Conservation (phyloP, 2,888 invertebrate species). For the Eumerus sabulonum region DNA sequence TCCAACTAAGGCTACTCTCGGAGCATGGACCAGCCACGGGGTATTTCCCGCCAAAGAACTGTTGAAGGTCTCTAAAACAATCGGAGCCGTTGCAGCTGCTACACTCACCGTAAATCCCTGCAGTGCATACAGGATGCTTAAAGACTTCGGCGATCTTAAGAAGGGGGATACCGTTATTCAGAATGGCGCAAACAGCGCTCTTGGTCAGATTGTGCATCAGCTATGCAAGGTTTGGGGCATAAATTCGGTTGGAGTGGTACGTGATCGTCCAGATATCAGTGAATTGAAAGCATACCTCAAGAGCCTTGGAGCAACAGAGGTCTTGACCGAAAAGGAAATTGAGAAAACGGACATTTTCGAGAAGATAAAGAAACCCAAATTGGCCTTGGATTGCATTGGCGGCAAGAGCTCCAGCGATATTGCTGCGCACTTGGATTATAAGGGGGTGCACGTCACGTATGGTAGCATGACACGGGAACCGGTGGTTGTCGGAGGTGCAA, state of each 20-base stretch:
- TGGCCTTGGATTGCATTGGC: slow-evolving; percentile 96
- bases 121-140: slow-evolving; percentile 97
- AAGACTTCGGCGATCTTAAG: slow-evolving; percentile 88
- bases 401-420: slow-evolving; percentile 93
- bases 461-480: slow-evolving; percentile 97
- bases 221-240: slow-evolving; percentile 88
- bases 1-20: slow-evolving; percentile 86
- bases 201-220: slow-evolving; percentile 96
- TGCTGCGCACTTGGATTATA: slow-evolving; percentile 84
- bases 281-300: slow-evolving; percentile 84
- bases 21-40: slow-evolving; percentile 92
- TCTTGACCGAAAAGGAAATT: slow-evolving; percentile 91
- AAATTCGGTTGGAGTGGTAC: slow-evolving; percentile 91
- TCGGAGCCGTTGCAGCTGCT: slow-evolving; percentile 89
- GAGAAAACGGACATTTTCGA: slow-evolving; percentile 83
- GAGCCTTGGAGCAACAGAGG: slow-evolving; percentile 88
- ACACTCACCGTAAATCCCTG: slow-evolving; percentile 96
- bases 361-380: slow-evolving; percentile 83
- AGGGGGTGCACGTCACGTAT: slow-evolving; percentile 93
- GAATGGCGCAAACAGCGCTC: slow-evolving; percentile 97
- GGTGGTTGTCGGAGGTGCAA: slow-evolving; percentile 88
- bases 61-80: slow-evolving; percentile 84
- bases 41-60: slow-evolving; percentile 82
- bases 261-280: slow-evolving; percentile 86
- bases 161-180: slow-evolving; percentile 95